Evolutionary conservation across 2,888 invertebrate genomes (phyloP).

Genomic region (Pachycephus smyrnensis): DNA sequence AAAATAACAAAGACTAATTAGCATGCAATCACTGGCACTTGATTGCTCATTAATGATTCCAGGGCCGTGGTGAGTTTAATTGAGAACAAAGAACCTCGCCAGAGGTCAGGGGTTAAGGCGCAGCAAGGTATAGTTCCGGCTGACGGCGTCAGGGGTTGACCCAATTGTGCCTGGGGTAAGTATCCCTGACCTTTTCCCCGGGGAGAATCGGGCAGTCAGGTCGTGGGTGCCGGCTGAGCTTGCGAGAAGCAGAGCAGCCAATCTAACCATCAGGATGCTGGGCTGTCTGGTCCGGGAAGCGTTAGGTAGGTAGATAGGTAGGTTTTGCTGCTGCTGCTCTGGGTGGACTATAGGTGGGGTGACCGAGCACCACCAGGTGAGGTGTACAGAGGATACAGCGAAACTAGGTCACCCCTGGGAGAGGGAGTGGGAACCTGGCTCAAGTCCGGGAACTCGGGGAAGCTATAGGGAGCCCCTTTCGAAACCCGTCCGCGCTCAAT

Average conservation of each 20-base stretch:
- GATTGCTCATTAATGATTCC: background rate
- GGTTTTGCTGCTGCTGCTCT: slow-evolving; percentile 12
- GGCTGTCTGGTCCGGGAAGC: background rate
- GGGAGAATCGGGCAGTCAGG: background rate
- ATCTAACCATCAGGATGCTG: background rate
- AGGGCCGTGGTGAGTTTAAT: background rate
- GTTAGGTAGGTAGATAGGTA: slow-evolving; percentile 19
- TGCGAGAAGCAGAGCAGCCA: background rate
- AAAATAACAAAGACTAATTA: background rate
- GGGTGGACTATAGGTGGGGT: background rate
- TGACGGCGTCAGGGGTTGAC: slow-evolving; percentile 47
- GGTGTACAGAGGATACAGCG: slow-evolving; percentile 30
- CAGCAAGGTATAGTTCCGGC: background rate
- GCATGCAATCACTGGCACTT: background rate
- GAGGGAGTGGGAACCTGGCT: slow-evolving; percentile 39
- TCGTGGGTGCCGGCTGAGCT: background rate
- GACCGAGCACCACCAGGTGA: slow-evolving; percentile 13
- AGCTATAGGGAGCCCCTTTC: background rate
- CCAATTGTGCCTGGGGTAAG: slow-evolving; percentile 46
- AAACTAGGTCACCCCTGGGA: slow-evolving; percentile 59
- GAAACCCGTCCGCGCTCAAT: background rate
- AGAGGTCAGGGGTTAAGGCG: background rate
- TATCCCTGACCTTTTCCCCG: slow-evolving; percentile 53
- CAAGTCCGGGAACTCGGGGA: slow-evolving; percentile 34
- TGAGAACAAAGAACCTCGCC: background rate